Percentiles rank a stretch among this genome's conserved stretches.
Conservation (phyloP, 2,113 vertebrate genomes). For the Otolemur garnettii region DNA sequence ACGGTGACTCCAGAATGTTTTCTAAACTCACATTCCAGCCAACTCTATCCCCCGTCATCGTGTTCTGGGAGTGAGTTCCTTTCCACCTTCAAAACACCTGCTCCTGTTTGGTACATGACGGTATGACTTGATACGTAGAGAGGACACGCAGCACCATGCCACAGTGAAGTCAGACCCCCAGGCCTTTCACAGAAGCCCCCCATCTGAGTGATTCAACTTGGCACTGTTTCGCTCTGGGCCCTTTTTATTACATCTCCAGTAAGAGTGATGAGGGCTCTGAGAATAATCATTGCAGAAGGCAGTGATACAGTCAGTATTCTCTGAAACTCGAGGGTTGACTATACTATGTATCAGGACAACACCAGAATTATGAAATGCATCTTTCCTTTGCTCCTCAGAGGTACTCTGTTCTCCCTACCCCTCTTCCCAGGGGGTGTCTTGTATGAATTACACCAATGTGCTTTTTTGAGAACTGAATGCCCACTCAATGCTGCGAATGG, state of each 20-base stretch:
- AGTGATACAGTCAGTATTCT: neutral
- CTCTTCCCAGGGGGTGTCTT: neutral
- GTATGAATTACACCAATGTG: accelerated
- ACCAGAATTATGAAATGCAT: neutral
- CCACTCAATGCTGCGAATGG: accelerated
- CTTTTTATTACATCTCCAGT: neutral
- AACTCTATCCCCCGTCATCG: no score
- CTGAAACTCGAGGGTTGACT: accelerated
- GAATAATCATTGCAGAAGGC: neutral
- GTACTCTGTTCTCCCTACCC: neutral
- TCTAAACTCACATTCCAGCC: neutral
- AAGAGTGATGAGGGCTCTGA: neutral
- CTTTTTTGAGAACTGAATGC: neutral
- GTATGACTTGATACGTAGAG: neutral
- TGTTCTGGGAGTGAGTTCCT: neutral
- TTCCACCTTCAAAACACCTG: neutral
- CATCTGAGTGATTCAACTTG: neutral
- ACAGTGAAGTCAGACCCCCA: no score
- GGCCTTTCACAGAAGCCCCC: accelerated
- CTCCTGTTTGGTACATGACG: accelerated
- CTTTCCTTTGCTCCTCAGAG: neutral
- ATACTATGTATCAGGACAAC: neutral
- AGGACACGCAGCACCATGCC: accelerated
- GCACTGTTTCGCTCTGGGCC: neutral
- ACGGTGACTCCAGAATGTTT: neutral